Evolutionary conservation across 2,888 invertebrate species (phyloP).

Genomic region (Xanthorhoe designata): DNA sequence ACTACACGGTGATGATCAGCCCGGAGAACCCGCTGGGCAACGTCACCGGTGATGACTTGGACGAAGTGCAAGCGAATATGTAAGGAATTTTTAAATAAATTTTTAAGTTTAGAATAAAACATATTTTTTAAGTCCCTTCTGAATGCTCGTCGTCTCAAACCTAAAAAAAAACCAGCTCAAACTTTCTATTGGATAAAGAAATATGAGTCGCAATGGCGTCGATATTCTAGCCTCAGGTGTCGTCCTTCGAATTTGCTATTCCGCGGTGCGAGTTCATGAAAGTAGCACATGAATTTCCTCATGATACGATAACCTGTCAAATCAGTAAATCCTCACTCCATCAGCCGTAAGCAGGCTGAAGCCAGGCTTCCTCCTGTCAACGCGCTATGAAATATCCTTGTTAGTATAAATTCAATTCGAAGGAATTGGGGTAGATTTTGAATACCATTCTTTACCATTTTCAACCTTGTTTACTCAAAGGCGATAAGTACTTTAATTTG

Average conservation of each 20-base stretch:
- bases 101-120: no score
- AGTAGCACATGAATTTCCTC: constrained; percentile 6
- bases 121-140: no score
- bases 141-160: no score
- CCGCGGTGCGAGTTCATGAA: background rate
- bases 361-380: constrained; percentile 10
- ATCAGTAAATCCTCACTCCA: constrained; percentile 19
- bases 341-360: constrained; percentile 17
- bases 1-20: constrained; percentile 10
- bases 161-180: no score
- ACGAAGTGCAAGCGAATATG: constrained; percentile 10
- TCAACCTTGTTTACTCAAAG: no score
- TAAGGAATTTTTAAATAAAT: constrained; percentile 8
- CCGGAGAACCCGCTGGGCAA: constrained; percentile 25
- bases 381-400: constrained; percentile 6
- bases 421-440: background rate
- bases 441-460: no score
- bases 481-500: no score
- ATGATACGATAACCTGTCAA: constrained; percentile 21
- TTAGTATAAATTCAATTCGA: background rate
- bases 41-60: constrained; percentile 14
- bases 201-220: no score
- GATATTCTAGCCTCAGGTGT: background rate
- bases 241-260: background rate
- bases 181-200: no score